Evolutionary conservation across 1,140 invertebrate species (phyloP).

Genomic region (Sesamia nonagrioides): DNA sequence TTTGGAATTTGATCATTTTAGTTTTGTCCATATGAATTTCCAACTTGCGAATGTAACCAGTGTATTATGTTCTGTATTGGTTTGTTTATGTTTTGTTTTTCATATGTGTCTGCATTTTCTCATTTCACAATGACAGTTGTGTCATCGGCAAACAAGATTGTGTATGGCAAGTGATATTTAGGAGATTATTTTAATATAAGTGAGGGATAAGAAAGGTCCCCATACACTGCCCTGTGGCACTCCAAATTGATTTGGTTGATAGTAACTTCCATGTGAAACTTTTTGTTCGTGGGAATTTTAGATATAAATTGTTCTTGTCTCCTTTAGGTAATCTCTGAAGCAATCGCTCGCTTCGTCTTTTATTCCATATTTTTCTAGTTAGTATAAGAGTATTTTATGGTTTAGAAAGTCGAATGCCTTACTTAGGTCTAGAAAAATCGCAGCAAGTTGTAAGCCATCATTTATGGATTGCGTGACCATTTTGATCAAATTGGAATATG

Average conservation of each 20-base stretch:
- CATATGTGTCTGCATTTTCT: background rate
- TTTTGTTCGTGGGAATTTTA: background rate
- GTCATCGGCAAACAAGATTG: conserved; percentile 4
- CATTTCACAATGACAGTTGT: conserved; percentile 1
- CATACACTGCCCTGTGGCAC: background rate
- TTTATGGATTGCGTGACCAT: background rate
- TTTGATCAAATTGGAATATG: background rate
- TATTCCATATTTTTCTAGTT: conserved; percentile 5
- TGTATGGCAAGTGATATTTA: background rate
- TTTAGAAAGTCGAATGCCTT: background rate
- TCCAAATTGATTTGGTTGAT: background rate
- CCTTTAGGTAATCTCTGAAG: background rate
- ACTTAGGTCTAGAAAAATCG: background rate
- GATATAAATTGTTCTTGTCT: background rate
- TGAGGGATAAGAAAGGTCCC: background rate
- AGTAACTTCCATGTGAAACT: background rate
- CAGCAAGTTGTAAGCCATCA: background rate
- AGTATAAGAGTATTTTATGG: background rate
- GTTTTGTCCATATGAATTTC: background rate
- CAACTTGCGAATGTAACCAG: too few species aligned
- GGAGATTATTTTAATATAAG: background rate
- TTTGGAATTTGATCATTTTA: background rate
- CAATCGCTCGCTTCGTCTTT: background rate
- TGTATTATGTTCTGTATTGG: background rate
- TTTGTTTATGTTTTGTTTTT: background rate